phyloP scores from a whole-genome alignment of 2,113 vertebrate genomes.

The rat (Rattus norvegicus) region DNA sequence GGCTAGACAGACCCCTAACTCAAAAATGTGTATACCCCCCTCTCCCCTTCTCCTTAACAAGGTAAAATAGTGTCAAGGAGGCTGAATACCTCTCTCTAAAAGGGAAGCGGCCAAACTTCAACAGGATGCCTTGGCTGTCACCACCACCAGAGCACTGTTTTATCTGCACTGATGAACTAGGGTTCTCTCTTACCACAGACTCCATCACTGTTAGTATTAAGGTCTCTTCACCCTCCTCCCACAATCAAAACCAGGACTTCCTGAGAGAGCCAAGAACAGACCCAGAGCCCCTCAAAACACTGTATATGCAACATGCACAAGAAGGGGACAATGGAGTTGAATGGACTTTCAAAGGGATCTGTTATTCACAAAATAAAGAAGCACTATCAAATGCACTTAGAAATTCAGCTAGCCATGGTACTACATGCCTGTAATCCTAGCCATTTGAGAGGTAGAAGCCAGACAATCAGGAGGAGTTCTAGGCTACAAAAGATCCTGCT shows the following conservation, averaged over 20 bases:
- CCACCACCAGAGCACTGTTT: not conserved
- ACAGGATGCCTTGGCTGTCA: constrained; percentile 20
- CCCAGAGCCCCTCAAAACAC: not conserved
- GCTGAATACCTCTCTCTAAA: not conserved
- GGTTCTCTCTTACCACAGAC: not conserved
- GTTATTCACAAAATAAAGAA: constrained; percentile 17
- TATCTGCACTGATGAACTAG: constrained; percentile 17
- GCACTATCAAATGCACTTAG: not conserved
- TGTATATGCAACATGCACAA: not conserved
- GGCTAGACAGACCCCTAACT: not conserved
- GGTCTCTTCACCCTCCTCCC: not conserved
- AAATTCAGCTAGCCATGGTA: not conserved
- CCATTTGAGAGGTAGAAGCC: not conserved
- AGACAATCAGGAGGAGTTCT: not conserved
- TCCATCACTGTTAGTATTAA: not conserved
- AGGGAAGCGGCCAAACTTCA: constrained; percentile 39
- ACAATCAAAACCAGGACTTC: not conserved
- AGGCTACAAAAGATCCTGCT: not conserved
- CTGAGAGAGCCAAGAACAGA: constrained; percentile 8
- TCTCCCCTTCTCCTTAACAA: not conserved
- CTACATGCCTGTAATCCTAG: not conserved
- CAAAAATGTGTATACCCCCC: not conserved
- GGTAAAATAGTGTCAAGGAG: constrained; percentile 1
- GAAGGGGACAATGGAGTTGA: not conserved
- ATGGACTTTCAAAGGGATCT: not conserved